A percentile compares a stretch with the other conserved stretches of the same genome.
Conservation (phyloP, 2,888 invertebrate species). For the Nipponacmea schrenckii region DNA sequence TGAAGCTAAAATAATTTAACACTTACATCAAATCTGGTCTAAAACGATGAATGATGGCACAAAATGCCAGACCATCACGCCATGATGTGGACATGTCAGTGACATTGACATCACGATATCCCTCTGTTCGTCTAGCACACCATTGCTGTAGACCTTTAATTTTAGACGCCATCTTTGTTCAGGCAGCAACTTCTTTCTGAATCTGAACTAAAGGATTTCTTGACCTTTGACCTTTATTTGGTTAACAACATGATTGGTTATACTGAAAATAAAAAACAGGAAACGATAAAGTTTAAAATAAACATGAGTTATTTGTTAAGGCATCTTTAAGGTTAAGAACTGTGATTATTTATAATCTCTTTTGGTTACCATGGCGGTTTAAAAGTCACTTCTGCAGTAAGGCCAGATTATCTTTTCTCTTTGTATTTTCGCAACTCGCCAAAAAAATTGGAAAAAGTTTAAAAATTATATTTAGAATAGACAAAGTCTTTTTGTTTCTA, state of each 20-base stretch:
- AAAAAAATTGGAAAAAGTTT: too few species aligned
- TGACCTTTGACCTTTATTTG: neutral
- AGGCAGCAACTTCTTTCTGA: neutral
- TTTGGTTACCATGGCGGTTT: neutral
- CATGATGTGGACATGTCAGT: conserved; percentile 96
- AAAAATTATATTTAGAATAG: too few species aligned
- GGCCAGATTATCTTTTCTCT: too few species aligned
- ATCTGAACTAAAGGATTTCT: neutral
- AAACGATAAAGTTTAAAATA: conserved; percentile 1
- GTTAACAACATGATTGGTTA: conserved; percentile 5
- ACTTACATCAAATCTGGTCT: conserved; percentile 95
- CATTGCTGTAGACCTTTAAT: conserved; percentile 91
- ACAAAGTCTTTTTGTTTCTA: too few species aligned
- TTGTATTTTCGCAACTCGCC: too few species aligned
- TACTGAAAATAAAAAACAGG: conserved; percentile 2
- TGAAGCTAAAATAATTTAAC: neutral
- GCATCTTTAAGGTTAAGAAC: neutral
- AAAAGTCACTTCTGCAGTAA: neutral
- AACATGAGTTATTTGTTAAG: neutral
- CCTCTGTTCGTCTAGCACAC: conserved; percentile 89
- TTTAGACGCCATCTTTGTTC: conserved; percentile 55
- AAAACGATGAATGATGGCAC: conserved; percentile 95
- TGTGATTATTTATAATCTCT: conserved; percentile 1
- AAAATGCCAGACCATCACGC: conserved; percentile 94
- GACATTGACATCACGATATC: conserved; percentile 89